A percentile compares a stretch with the other conserved stretches of the same genome.
Evolutionary conservation across 2,888 invertebrate genomes (phyloP).

Genomic region (Aphodius granarius): DNA sequence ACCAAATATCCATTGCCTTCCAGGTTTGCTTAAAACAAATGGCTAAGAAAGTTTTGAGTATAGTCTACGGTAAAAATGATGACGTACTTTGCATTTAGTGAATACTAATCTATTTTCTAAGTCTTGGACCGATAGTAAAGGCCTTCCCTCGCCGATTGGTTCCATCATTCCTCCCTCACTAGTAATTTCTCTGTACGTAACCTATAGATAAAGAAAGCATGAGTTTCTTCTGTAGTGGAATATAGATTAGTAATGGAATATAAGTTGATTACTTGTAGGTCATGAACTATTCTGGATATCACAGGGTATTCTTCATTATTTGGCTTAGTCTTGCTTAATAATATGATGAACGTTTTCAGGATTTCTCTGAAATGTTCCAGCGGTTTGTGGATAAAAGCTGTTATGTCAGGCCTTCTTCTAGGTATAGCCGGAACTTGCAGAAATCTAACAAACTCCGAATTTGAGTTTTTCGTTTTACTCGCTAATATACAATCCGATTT

Average conservation of each 20-base stretch:
- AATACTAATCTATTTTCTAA: constrained; percentile 86
- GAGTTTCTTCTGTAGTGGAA: neutral
- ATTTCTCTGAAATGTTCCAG: constrained; percentile 77
- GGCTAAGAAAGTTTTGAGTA: constrained; percentile 58
- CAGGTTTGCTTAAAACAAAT: constrained; percentile 79
- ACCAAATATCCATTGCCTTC: constrained; percentile 88
- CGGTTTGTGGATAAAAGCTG: constrained; percentile 81
- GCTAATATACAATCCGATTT: constrained; percentile 83
- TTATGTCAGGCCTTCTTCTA: constrained; percentile 79
- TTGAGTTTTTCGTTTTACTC: constrained; percentile 72
- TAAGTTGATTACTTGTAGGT: constrained; percentile 50
- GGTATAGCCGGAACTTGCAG: constrained; percentile 82
- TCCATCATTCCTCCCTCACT: constrained; percentile 85
- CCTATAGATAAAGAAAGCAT: constrained; percentile 52
- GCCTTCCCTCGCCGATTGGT: constrained; percentile 79
- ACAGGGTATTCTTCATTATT: constrained; percentile 56
- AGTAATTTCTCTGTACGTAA: constrained; percentile 79
- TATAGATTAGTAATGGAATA: neutral
- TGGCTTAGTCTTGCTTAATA: constrained; percentile 55
- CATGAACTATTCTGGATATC: constrained; percentile 55
- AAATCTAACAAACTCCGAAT: constrained; percentile 78
- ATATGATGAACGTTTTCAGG: constrained; percentile 61
- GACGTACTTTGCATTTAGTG: constrained; percentile 79
- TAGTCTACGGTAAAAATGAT: neutral
- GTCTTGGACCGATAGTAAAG: constrained; percentile 79